These are phyloP conservation scores for Coluber constrictor DNA, from an alignment of 2,797 vertebrate species.

Conservation along the genomic window DNA sequence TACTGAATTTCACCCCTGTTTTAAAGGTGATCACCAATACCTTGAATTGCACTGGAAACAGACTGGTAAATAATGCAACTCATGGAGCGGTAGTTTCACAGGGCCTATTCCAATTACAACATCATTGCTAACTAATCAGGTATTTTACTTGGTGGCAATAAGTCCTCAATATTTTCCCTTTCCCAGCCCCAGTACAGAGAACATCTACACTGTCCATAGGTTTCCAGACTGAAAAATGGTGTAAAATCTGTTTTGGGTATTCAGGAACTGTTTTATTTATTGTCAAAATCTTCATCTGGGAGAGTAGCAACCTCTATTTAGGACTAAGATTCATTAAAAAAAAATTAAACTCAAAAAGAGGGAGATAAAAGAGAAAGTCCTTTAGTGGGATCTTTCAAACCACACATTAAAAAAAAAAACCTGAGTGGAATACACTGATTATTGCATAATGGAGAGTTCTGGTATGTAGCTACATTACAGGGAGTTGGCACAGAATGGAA, in stretches of 20 bases:
- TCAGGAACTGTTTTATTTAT: not conserved
- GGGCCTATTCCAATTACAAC: not conserved
- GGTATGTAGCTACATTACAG: constrained; percentile 26
- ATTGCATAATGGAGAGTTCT: constrained; percentile 37
- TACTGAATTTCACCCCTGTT: no score
- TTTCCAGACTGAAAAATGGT: not conserved
- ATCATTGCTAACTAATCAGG: not conserved
- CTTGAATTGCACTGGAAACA: not conserved
- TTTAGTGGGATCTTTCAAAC: constrained; percentile 19
- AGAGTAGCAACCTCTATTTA: not conserved
- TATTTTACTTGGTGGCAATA: not conserved
- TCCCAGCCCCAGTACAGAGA: not conserved
- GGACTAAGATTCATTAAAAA: not conserved
- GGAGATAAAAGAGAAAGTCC: not conserved
- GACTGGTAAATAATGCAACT: not conserved
- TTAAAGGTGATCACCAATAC: not conserved
- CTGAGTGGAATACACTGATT: constrained; percentile 12
- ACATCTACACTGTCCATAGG: not conserved
- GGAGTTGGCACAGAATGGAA: constrained; percentile 55
- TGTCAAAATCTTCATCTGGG: not conserved
- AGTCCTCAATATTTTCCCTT: not conserved
- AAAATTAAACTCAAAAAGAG: not conserved
- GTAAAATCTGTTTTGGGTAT: not conserved
- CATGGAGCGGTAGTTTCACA: not conserved
- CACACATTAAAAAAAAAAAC: not conserved